These are phyloP conservation scores for Ceraclea dissimilis DNA, from an alignment of 2,888 invertebrate species.

Conservation along the genomic window DNA sequence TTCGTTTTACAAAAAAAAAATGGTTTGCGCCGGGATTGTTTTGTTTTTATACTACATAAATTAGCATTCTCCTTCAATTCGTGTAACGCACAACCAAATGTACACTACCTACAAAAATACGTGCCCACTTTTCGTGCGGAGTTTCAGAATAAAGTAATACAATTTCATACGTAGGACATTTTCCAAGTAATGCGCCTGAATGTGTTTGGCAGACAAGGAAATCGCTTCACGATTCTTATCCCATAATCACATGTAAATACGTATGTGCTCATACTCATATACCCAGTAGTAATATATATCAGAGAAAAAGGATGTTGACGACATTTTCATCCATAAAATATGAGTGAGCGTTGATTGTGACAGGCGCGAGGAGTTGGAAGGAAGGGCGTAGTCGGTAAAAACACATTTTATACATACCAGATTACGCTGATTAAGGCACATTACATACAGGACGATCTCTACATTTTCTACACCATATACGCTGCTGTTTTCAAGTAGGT, in stretches of 20 bases:
- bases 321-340: background rate
- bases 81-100: too few species aligned
- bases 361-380: background rate
- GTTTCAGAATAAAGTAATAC: too few species aligned
- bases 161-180: background rate
- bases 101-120: too few species aligned
- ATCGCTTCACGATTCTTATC: background rate
- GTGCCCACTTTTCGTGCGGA: too few species aligned
- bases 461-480: too few species aligned
- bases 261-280: background rate
- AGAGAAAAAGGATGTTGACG: background rate
- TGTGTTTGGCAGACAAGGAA: background rate
- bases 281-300: background rate
- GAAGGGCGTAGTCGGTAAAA: background rate
- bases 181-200: background rate
- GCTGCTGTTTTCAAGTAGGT: too few species aligned
- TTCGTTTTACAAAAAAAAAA: too few species aligned
- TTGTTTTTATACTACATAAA: too few species aligned
- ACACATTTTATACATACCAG: background rate
- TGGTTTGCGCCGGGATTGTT: too few species aligned
- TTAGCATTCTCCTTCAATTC: too few species aligned
- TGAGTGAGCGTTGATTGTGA: background rate
- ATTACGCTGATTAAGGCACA: background rate
- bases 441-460: too few species aligned
- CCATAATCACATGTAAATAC: background rate